Evolutionary conservation across 2,888 invertebrate species (phyloP), one percentile per base, ranked within the genome.

Genomic region (Danaus chrysippus): DNA sequence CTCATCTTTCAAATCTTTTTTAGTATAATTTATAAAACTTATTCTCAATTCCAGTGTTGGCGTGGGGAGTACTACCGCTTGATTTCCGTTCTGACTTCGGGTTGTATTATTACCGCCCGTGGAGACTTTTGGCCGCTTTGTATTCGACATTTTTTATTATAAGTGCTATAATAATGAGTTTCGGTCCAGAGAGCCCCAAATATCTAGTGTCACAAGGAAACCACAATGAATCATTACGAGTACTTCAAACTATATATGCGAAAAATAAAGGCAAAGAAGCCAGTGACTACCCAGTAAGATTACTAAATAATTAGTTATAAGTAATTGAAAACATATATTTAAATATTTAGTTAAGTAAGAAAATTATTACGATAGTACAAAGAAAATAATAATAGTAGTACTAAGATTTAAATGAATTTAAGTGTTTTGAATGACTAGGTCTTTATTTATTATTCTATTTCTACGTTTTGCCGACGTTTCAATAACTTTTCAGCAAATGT

Each of bases 151-250:
- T 94, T 5, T 93, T 94, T 69, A 68, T 95, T 1, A 59, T 94
- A 9, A 75, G 79, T 15, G 93, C 94, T 0, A 79, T 93, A 0
- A 58, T 93, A 0, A 83, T 94, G 64, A 79, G 92, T 0, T 84
- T 90, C 1, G 88, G 88, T 2, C 96, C 96, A 0, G 96, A 97
- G 78, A 96, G 95, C 71, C 96, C 97, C 0, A 95, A 96, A 76
- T 97, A 93, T 77, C 86, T 94, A 41, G 84, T 95, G 11, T 92
- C 94, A 0, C 93, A 93, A 71, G 94, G 94, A 0, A 89, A 88
- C 69, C 79, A 90, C 3, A 91, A 93, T 0, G 92, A 93, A 68
- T 94, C 96, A 0, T 74, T 96, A n/a, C 68, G 82, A 49, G 91
- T 94, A 41, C 76, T 96, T 43, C 87, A 89, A 60, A 76, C 75